These are phyloP conservation scores for Nephrotoma guestfalica DNA, from an alignment of 2,888 invertebrate species.

Conservation along the genomic window DNA sequence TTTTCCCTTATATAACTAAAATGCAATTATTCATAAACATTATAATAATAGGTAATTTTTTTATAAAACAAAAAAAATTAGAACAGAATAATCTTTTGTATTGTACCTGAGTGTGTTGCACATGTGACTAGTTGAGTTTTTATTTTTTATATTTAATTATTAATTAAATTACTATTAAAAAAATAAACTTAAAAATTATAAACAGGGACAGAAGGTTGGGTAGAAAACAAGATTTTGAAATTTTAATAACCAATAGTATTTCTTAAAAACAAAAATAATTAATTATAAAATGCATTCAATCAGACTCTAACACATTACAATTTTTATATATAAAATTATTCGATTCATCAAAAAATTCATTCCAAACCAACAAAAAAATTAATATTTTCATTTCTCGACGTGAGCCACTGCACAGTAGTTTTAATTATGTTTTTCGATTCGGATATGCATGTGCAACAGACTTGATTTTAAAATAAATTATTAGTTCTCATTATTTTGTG, in stretches of 20 bases:
- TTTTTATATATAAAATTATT: not conserved
- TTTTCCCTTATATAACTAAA: not conserved
- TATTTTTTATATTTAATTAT: slow-evolving; percentile 7
- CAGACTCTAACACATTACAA: not conserved
- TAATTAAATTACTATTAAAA: not conserved
- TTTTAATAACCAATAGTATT: not conserved
- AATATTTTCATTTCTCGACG: not conserved
- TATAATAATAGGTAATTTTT: not conserved
- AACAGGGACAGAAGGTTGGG: not conserved
- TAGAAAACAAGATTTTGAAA: not conserved
- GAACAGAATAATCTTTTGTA: slow-evolving; percentile 14
- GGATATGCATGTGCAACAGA: not conserved
- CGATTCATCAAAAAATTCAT: not conserved
- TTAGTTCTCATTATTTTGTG: not conserved
- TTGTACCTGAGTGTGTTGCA: slow-evolving; percentile 21
- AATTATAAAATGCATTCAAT: not conserved
- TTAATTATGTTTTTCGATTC: not conserved
- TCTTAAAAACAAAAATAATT: not conserved
- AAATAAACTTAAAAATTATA: not conserved
- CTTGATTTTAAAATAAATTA: not conserved
- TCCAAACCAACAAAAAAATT: not conserved
- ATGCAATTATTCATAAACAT: not conserved
- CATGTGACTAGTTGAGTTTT: slow-evolving; percentile 20
- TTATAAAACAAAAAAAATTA: slow-evolving; percentile 6
- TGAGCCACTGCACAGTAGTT: not conserved